A percentile compares a stretch with the other conserved stretches of the same genome.
Evolutionary conservation across 1,140 invertebrate species (phyloP).

Genomic region (Drosophila grimshawi): DNA sequence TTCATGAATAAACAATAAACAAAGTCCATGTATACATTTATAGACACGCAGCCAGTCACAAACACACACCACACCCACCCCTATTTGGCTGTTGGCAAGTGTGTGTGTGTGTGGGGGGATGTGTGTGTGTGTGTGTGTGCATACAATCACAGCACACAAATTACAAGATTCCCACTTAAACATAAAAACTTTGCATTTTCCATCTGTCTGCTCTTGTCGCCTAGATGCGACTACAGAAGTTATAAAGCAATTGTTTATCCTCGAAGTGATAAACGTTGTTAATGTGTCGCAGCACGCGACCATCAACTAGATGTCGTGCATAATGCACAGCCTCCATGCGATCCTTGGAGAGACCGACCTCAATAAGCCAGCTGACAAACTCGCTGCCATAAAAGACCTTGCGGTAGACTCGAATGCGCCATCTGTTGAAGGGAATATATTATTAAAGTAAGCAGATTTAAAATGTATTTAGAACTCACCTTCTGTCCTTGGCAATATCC

Average conservation of each 20-base stretch:
- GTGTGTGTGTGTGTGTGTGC: slow-evolving; percentile 23
- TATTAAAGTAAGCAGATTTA: neutral
- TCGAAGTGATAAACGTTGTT: slow-evolving; percentile 92
- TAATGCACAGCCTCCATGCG: slow-evolving; percentile 91
- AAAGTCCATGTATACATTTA: slow-evolving; percentile 32
- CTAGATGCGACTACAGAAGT: slow-evolving; percentile 86
- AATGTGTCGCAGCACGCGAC: slow-evolving; percentile 93
- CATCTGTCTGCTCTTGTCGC: slow-evolving; percentile 19
- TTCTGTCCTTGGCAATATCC: slow-evolving; percentile 91
- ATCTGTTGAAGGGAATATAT: slow-evolving; percentile 81
- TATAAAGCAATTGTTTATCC: slow-evolving; percentile 89
- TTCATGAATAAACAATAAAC: slow-evolving; percentile 63
- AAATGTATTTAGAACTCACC: slow-evolving; percentile 31
- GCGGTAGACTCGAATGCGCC: slow-evolving; percentile 90
- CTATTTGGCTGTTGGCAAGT: slow-evolving; percentile 52
- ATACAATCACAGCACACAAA: slow-evolving; percentile 76
- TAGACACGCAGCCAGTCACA: neutral
- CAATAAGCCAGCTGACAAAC: slow-evolving; percentile 94
- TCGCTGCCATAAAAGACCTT: slow-evolving; percentile 93
- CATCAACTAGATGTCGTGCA: slow-evolving; percentile 92
- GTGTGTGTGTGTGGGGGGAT: slow-evolving; percentile 5
- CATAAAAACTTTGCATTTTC: slow-evolving; percentile 65
- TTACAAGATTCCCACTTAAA: slow-evolving; percentile 55
- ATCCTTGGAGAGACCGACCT: slow-evolving; percentile 90
- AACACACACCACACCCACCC: slow-evolving; percentile 12